These are phyloP conservation scores for Drosophila tristis DNA, from an alignment of 1,140 invertebrate species.

Conservation along the genomic window DNA sequence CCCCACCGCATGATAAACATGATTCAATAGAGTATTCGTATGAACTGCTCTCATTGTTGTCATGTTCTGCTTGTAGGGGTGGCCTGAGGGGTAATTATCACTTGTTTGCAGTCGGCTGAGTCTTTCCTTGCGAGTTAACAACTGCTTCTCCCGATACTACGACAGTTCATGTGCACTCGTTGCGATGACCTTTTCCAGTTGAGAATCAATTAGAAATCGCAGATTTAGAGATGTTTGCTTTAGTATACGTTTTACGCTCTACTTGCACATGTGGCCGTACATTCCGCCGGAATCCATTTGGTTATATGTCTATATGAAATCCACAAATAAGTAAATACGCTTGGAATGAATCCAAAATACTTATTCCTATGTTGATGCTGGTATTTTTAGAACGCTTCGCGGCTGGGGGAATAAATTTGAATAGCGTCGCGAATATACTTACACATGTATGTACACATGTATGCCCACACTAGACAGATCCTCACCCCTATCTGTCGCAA, in stretches of 20 bases:
- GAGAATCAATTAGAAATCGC: not conserved
- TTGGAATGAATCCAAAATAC: slow-evolving; percentile 71
- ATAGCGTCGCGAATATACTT: slow-evolving; percentile 47
- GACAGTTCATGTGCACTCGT: too few relatives aligned
- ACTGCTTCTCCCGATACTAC: not conserved
- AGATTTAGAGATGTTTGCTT: slow-evolving; percentile 10
- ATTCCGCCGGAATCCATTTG: slow-evolving; percentile 10
- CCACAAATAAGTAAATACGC: slow-evolving; percentile 56
- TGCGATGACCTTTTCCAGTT: too few relatives aligned
- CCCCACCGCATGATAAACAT: slow-evolving; percentile 23
- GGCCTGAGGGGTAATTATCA: slow-evolving; percentile 24
- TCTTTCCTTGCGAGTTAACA: not conserved
- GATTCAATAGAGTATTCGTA: too few relatives aligned
- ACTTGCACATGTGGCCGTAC: not conserved
- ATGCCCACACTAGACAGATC: not conserved
- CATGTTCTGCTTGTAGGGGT: too few relatives aligned
- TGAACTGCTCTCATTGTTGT: not conserved
- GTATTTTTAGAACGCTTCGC: slow-evolving; percentile 47
- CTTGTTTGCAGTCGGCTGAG: not conserved
- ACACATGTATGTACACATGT: slow-evolving; percentile 13
- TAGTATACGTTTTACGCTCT: slow-evolving; percentile 4
- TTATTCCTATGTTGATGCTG: slow-evolving; percentile 28
- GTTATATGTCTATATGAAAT: slow-evolving; percentile 30
- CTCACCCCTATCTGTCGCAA: too few relatives aligned
- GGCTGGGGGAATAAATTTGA: slow-evolving; percentile 49